A percentile compares a stretch with the other conserved stretches of the same genome.
Conservation (phyloP, 2,113 vertebrate species). For the Rousettus leschenaultii region DNA sequence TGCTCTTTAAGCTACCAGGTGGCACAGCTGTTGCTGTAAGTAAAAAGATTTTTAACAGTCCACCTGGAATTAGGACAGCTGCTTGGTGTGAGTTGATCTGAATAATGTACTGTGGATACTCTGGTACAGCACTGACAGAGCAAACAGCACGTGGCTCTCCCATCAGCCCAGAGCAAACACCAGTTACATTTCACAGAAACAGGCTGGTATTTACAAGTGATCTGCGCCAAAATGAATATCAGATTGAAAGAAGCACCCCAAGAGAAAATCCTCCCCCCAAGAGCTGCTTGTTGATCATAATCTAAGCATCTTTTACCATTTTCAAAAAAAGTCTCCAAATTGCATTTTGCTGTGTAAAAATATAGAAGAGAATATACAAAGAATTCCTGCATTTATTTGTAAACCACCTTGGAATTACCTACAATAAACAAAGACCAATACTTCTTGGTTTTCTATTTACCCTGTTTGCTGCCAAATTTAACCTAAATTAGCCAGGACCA, state of each 20-base stretch:
- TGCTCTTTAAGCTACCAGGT: conserved; percentile 22
- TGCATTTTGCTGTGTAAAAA: conserved; percentile 51
- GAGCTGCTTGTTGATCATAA: conserved; percentile 36
- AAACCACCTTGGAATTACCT: background rate
- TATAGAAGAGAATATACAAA: background rate
- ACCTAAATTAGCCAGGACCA: background rate
- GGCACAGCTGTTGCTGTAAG: conserved; percentile 52
- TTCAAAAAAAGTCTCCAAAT: conserved; percentile 1
- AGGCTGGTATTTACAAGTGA: conserved; percentile 85
- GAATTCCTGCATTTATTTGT: background rate
- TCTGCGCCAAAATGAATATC: conserved; percentile 83
- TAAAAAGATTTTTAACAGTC: conserved; percentile 51
- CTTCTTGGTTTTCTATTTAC: conserved; percentile 3
- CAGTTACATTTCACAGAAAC: conserved; percentile 79
- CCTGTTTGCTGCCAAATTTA: background rate
- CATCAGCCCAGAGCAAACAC: conserved; percentile 81
- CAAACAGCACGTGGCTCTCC: conserved; percentile 75
- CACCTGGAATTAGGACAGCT: conserved; percentile 68
- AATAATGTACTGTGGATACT: conserved; percentile 62
- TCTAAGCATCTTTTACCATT: conserved; percentile 31
- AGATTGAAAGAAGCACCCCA: conserved; percentile 72
- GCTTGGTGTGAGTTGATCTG: conserved; percentile 57
- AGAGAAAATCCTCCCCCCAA: conserved; percentile 47
- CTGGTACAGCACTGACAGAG: conserved; percentile 54
- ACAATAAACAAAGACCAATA: background rate